phyloP scores from a whole-genome alignment of 2,888 invertebrate species.

The Mystacides longicornis region DNA sequence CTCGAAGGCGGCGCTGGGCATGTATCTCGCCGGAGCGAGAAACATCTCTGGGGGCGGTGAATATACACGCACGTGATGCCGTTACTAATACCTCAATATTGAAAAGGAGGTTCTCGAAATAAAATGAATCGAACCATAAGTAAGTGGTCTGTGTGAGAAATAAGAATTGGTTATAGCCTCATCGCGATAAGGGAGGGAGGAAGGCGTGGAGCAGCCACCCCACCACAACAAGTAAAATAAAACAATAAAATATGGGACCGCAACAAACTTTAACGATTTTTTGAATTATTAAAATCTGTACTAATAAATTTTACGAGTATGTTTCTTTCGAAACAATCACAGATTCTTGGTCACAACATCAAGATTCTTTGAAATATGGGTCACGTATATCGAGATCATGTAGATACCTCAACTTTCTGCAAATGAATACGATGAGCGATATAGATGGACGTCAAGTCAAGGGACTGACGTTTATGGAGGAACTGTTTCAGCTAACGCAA shows the following conservation, averaged over 20 bases:
- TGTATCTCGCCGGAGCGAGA: background rate
- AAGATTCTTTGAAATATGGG: no score
- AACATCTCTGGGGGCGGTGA: constrained; percentile 2
- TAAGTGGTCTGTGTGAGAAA: constrained; percentile 10
- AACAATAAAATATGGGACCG: no score
- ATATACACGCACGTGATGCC: constrained; percentile 12
- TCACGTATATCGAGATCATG: no score
- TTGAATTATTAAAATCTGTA: no score
- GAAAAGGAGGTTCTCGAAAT: constrained; percentile 17
- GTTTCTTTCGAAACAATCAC: background rate
- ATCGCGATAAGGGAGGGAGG: background rate
- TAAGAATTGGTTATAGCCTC: constrained; percentile 12
- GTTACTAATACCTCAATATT: constrained; percentile 19
- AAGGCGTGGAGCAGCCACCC: background rate
- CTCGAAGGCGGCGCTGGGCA: constrained; percentile 4
- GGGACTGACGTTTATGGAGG: no score
- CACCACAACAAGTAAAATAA: background rate
- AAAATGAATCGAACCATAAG: constrained; percentile 14
- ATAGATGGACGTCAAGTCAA: no score
- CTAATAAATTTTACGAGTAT: no score
- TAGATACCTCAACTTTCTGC: no score
- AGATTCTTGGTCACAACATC: no score
- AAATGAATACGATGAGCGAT: no score
- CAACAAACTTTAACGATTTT: no score
- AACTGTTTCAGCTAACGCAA: no score